Evolutionary conservation across 2,888 invertebrate genomes (phyloP), one percentile per base, ranked within the genome.

Genomic region (Athalia rosae): DNA sequence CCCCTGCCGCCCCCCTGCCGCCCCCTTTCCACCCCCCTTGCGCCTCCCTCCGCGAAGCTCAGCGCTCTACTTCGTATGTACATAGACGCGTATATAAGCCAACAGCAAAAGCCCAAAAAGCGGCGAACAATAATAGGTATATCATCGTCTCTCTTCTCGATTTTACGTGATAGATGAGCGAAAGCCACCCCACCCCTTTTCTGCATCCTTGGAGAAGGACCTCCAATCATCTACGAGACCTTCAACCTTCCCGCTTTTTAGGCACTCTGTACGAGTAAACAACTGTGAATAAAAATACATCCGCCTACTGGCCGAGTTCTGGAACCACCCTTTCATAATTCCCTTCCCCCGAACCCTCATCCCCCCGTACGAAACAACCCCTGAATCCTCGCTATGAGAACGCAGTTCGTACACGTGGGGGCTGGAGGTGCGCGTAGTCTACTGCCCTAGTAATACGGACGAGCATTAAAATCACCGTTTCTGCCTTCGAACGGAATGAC

Each of bases 121-220:
- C 56, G 71, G 56, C 47, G 13, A 77, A 69, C 77, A 77, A 77
- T 77, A 77, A 77, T 77, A 77, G 77, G 64, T 67, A 69, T 77
- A 77, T 77, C 77, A 77, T 77, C 77, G 43, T 66, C 77, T 43
- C 47, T 58, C 58, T 58, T 71, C 41, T 71, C 50, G 53, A 64
- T 76, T 64, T 76, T 64, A 45, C 53, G 66, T 77, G 77, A 77
- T 77, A 77, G 77, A 77, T 77, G 77, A 77, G 69, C 45, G 62
- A 15, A 13, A 13, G 6, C 67, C 67, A 53, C 56, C 71, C 53
- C 71, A 3, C 6, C 13, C 71, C n/a, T 53, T 7, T 13, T 45
- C 58, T 13, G 43, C 45, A 13, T 13, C 43, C 45, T 53, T 53
- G 13, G 9, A 28, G 50, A 41, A 41, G 53, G 13, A 13, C 71